These are phyloP conservation scores for Cantharis nigra DNA, from an alignment of 2,888 invertebrate genomes.

Conservation along the genomic window DNA sequence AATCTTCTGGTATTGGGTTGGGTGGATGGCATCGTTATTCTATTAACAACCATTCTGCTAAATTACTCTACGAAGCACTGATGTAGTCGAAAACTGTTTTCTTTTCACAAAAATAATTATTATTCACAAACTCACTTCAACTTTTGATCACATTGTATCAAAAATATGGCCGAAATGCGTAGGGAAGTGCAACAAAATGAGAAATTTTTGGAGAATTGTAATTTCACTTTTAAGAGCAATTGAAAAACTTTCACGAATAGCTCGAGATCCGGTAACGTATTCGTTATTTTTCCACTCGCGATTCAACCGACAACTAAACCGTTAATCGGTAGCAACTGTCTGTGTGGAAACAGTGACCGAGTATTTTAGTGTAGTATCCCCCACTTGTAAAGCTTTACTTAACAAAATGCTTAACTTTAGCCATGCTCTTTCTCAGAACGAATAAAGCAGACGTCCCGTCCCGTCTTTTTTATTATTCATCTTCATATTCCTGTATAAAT, in stretches of 20 bases:
- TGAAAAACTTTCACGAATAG: background rate
- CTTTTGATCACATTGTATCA: background rate
- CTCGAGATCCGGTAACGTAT: background rate
- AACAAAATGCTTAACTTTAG: constrained; percentile 22
- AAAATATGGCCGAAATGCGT: background rate
- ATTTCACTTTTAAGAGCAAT: background rate
- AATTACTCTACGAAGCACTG: background rate
- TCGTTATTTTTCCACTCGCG: background rate
- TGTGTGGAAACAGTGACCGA: constrained; percentile 30
- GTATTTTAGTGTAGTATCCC: constrained; percentile 30
- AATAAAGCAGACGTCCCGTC: constrained; percentile 15
- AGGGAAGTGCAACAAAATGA: background rate
- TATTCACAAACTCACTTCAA: constrained; percentile 5
- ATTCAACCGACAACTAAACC: background rate
- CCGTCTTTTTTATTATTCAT: background rate
- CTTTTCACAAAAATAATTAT: background rate
- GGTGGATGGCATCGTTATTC: constrained; percentile 51
- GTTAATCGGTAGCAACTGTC: constrained; percentile 24
- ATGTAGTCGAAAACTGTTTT: background rate
- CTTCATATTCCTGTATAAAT: background rate
- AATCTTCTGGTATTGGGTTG: constrained; percentile 48
- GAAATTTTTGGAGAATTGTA: background rate
- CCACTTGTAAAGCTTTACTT: constrained; percentile 17
- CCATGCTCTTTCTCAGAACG: constrained; percentile 21
- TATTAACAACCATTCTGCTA: constrained; percentile 52